These are phyloP conservation scores for Drosophila eohydei DNA, from an alignment of 2,888 invertebrate species.

Conservation along the genomic window DNA sequence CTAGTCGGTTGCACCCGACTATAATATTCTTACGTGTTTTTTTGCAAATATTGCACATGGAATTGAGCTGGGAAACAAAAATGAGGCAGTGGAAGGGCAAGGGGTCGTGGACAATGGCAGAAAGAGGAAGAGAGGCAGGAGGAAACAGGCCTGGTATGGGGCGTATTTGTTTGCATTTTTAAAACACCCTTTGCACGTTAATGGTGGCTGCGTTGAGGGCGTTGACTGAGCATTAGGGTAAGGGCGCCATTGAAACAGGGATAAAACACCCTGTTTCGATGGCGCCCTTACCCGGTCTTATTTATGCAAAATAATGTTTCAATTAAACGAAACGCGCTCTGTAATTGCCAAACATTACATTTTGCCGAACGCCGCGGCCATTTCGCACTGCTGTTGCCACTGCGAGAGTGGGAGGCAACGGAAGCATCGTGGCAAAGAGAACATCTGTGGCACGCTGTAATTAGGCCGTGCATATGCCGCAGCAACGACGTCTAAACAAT, in stretches of 20 bases:
- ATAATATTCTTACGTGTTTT: background rate
- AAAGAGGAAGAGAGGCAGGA: background rate
- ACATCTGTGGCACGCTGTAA: slow-evolving; percentile 78
- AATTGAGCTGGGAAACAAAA: background rate
- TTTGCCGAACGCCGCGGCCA: slow-evolving; percentile 50
- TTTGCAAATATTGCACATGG: slow-evolving; percentile 58
- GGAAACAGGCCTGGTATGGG: slow-evolving; percentile 14
- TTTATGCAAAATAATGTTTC: slow-evolving; percentile 84
- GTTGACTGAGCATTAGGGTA: slow-evolving; percentile 15
- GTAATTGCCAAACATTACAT: slow-evolving; percentile 74
- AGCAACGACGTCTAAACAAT: slow-evolving; percentile 31
- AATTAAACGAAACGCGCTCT: slow-evolving; percentile 78
- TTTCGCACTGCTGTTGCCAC: slow-evolving; percentile 54
- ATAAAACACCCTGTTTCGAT: slow-evolving; percentile 61
- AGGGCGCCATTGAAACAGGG: slow-evolving; percentile 64
- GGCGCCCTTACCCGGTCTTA: slow-evolving; percentile 63
- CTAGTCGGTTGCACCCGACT: background rate
- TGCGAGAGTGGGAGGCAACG: slow-evolving; percentile 2
- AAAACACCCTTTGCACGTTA: slow-evolving; percentile 72
- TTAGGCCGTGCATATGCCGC: slow-evolving; percentile 76
- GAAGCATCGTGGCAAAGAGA: slow-evolving; percentile 39
- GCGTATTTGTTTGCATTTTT: slow-evolving; percentile 64
- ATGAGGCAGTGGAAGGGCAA: background rate
- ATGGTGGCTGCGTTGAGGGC: slow-evolving; percentile 43
- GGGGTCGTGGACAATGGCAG: background rate